phyloP scores from a whole-genome alignment of 2,888 invertebrate genomes.

The Parnassius glacialis region DNA sequence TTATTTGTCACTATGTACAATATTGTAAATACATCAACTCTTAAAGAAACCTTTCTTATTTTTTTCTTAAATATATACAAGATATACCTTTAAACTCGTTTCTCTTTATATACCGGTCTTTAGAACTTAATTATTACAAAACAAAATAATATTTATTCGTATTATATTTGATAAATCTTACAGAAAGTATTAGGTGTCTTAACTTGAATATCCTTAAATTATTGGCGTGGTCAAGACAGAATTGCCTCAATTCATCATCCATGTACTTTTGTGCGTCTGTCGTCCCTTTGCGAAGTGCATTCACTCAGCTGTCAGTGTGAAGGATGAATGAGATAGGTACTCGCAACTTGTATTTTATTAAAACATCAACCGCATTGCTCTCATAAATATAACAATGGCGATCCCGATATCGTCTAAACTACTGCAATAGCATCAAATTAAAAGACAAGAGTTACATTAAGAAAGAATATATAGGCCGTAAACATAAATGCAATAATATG shows the following conservation, averaged over 20 bases:
- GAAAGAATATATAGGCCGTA: no score
- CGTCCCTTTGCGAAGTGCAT: slow-evolving; percentile 10
- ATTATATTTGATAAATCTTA: neutral
- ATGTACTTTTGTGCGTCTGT: slow-evolving; percentile 4
- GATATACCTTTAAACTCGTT: no score
- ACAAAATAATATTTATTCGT: neutral
- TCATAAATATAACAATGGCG: slow-evolving; percentile 2
- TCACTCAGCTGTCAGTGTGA: slow-evolving; percentile 19
- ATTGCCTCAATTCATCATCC: slow-evolving; percentile 15
- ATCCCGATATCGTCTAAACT: no score
- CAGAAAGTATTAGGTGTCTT: neutral
- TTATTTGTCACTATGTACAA: no score
- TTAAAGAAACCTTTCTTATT: no score
- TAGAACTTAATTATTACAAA: no score
- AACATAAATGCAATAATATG: no score
- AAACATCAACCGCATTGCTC: neutral
- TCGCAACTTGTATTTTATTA: neutral
- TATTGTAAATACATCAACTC: no score
- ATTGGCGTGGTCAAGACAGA: slow-evolving; percentile 4
- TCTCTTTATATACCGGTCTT: no score
- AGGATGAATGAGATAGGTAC: slow-evolving; percentile 9
- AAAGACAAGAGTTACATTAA: no score
- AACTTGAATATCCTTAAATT: neutral
- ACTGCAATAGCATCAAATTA: no score
- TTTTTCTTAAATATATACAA: no score